phyloP scores from a whole-genome alignment of 1,140 invertebrate species.

The Anagrus nilaparvatae region DNA sequence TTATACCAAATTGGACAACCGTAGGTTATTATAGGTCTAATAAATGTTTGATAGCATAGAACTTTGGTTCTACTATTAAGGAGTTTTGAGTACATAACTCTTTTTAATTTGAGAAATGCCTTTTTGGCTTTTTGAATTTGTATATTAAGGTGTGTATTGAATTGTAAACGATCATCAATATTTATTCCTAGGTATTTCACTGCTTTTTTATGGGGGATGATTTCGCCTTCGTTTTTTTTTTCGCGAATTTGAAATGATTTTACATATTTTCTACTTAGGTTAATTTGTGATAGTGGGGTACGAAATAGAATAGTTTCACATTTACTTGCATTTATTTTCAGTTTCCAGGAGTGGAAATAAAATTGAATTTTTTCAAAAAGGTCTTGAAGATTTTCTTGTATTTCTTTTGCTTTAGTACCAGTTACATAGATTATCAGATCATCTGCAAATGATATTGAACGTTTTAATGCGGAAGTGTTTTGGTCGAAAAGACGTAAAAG shows the following conservation, averaged over 20 bases:
- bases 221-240: neutral
- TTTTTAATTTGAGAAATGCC: neutral
- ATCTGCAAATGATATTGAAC: neutral
- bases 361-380: neutral
- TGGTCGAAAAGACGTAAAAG: conserved; percentile 1
- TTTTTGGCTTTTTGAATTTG: conserved; percentile 10
- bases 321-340: neutral
- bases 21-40: conserved; percentile 15
- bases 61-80: conserved; percentile 9
- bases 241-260: neutral
- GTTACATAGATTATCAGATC: neutral
- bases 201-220: neutral
- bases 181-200: conserved; percentile 4
- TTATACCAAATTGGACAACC: conserved; percentile 13
- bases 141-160: conserved; percentile 4
- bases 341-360: neutral
- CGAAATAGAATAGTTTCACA: conserved; percentile 1
- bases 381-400: neutral
- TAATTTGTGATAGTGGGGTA: neutral
- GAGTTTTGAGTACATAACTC: conserved; percentile 10
- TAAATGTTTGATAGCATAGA: conserved; percentile 11
- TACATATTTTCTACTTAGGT: neutral
- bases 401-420: neutral
- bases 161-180: conserved; percentile 3
- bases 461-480: neutral